phyloP scores from a whole-genome alignment of 2,888 invertebrate genomes.

The Chaitophorus viminalis region DNA sequence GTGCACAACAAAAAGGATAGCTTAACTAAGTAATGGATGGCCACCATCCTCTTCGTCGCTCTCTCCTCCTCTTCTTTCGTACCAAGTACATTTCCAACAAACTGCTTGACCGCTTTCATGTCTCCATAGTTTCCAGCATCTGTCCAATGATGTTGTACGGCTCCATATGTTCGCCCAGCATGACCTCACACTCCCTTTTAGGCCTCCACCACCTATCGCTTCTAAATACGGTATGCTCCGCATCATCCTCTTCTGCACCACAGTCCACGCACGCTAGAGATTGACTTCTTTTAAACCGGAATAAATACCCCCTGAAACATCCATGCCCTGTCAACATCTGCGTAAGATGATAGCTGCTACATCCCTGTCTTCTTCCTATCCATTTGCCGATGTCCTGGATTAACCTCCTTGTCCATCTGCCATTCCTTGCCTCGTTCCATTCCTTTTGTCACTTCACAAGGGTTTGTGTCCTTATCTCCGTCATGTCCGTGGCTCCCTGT shows the following conservation, averaged over 20 bases:
- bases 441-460: not conserved
- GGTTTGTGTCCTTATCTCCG: not conserved
- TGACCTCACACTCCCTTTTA: not conserved
- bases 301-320: not conserved
- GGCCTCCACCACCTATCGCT: not conserved
- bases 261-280: not conserved
- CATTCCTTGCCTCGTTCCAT: not conserved
- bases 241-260: not conserved
- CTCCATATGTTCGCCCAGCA: not conserved
- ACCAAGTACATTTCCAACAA: not conserved
- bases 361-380: not conserved
- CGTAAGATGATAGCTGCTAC: not conserved
- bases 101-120: not conserved
- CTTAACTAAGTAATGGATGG: too few relatives aligned
- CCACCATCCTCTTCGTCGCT: not conserved
- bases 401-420: not conserved
- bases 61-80: conserved; percentile 10
- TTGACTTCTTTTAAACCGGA: not conserved
- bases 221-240: not conserved
- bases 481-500: not conserved
- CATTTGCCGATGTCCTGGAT: not conserved
- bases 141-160: not conserved
- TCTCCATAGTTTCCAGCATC: not conserved
- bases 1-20: not conserved
- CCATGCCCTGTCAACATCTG: not conserved